Evolutionary conservation across 2,797 vertebrate species (phyloP).

Genomic region (Novumbra hubbsi): DNA sequence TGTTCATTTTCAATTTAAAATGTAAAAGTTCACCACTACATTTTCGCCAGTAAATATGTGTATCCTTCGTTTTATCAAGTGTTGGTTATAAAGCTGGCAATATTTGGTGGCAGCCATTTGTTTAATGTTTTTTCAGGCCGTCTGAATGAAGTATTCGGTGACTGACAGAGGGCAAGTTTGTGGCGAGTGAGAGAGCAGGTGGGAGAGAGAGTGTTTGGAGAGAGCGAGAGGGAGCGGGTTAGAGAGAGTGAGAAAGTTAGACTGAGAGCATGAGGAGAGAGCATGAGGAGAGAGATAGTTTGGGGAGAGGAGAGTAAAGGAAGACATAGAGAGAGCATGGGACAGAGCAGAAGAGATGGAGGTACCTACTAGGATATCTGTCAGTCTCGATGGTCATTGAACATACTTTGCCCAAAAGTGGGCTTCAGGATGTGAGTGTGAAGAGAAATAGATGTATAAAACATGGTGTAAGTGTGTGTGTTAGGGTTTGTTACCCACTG

Average conservation of each 20-base stretch:
- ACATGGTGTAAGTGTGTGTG: too few species aligned
- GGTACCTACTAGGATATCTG: constrained; percentile 60
- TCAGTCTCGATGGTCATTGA: constrained; percentile 70
- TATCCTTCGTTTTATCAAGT: constrained; percentile 80
- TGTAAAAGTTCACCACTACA: constrained; percentile 81
- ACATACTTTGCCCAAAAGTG: constrained; percentile 65
- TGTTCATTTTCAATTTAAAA: constrained; percentile 86
- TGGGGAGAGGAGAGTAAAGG: neutral
- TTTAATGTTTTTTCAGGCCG: constrained; percentile 83
- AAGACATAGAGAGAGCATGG: neutral
- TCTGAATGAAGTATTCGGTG: constrained; percentile 56
- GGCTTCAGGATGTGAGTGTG: constrained; percentile 51
- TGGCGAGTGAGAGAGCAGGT: neutral
- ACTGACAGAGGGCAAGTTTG: constrained; percentile 45
- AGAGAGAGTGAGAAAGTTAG: neutral
- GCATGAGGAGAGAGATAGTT: neutral
- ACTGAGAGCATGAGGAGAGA: neutral
- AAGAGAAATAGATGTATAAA: neutral
- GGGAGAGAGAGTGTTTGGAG: neutral
- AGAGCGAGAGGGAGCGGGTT: neutral
- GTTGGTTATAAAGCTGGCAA: constrained; percentile 68
- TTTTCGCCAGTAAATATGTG: constrained; percentile 84
- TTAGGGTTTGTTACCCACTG: too few species aligned
- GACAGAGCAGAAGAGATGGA: neutral
- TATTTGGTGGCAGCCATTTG: constrained; percentile 83